These are phyloP conservation scores for Potamarius usumacintae DNA, from an alignment of 2,113 vertebrate genomes.

Conservation along the genomic window DNA sequence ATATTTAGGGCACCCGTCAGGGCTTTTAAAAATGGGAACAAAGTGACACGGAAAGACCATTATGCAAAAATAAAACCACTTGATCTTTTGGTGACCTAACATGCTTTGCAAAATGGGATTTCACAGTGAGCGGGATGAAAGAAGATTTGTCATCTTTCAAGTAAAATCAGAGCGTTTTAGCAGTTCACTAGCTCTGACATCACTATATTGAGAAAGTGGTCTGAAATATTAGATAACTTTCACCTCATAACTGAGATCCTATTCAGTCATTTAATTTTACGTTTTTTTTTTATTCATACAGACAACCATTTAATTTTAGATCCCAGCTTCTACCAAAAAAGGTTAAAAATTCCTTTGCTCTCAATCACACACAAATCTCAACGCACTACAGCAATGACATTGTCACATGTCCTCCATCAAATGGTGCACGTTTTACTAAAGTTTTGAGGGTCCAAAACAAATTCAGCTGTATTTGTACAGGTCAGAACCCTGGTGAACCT, in stretches of 20 bases:
- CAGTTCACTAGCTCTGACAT: slow-evolving; percentile 15
- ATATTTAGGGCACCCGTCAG: slow-evolving; percentile 38
- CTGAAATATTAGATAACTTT: not conserved
- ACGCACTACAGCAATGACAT: not conserved
- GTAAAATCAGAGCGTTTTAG: slow-evolving; percentile 53
- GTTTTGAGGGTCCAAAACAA: slow-evolving; percentile 18
- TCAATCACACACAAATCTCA: not conserved
- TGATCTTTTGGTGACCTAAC: slow-evolving; percentile 55
- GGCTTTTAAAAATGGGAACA: slow-evolving; percentile 50
- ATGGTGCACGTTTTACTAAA: slow-evolving; percentile 2
- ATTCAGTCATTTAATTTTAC: not conserved
- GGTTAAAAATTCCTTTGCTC: not conserved
- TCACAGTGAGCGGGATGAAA: slow-evolving; percentile 47
- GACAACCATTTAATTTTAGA: not conserved
- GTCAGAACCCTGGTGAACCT: slow-evolving; percentile 36
- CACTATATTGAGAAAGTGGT: slow-evolving; percentile 22
- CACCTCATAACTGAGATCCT: not conserved
- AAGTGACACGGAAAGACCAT: slow-evolving; percentile 52
- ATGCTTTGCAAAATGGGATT: slow-evolving; percentile 59
- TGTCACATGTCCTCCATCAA: not conserved
- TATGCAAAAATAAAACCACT: slow-evolving; percentile 47
- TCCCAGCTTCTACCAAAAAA: not conserved
- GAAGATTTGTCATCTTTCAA: slow-evolving; percentile 56
- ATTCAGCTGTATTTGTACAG: slow-evolving; percentile 40
- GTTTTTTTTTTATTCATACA: not conserved